Evolutionary conservation across 1,140 invertebrate species (phyloP).

Genomic region (Zaprionus taronus): DNA sequence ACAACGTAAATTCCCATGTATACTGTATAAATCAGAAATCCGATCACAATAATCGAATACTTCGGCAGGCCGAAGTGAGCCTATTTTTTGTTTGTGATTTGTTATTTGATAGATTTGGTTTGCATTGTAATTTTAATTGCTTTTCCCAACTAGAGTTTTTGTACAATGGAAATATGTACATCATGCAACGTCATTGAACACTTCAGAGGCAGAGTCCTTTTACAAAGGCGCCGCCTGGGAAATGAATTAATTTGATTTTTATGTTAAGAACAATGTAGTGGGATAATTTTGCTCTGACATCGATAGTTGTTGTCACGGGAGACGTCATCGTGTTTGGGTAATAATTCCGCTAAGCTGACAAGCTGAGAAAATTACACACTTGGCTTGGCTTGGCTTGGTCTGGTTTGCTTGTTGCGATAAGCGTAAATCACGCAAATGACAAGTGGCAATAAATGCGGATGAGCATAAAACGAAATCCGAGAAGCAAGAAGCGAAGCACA

Average conservation of each 20-base stretch:
- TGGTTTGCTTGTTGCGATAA: constrained; percentile 52
- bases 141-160: constrained; percentile 32
- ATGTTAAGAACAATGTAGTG: neutral
- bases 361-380: constrained; percentile 70
- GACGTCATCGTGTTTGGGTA: constrained; percentile 12
- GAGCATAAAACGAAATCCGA: constrained; percentile 53
- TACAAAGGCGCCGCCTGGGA: neutral
- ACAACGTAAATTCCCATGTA: neutral
- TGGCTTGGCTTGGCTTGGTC: constrained; percentile 11
- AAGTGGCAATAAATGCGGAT: constrained; percentile 70
- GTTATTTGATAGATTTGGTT: constrained; percentile 40
- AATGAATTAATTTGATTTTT: constrained; percentile 2
- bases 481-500: constrained; percentile 45
- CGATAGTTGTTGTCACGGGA: neutral
- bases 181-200: neutral
- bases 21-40: neutral
- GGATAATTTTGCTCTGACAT: neutral
- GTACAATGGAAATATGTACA: neutral
- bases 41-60: neutral
- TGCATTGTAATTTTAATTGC: constrained; percentile 65
- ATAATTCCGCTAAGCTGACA: constrained; percentile 35
- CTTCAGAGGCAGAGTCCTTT: neutral
- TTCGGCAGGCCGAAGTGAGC: neutral
- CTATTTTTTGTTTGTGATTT: constrained; percentile 56
- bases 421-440: constrained; percentile 80